Evolutionary conservation across 30 jellyfish, hydroid and myxozoan genomes (phyloP).

Genomic region (Cassiopea xamachana): DNA sequence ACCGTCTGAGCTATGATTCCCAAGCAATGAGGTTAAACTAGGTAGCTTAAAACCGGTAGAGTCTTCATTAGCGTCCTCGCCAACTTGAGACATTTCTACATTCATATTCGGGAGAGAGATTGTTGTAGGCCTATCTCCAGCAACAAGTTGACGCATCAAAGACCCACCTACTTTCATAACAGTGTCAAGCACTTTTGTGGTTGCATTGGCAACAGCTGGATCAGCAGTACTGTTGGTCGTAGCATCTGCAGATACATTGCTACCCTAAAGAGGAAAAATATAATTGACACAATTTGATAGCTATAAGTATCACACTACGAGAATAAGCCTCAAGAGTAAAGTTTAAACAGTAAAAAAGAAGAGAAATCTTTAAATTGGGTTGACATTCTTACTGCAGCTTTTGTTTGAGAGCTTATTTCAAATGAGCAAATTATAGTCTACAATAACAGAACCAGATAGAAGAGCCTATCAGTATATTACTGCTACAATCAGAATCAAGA

Average conservation of each 20-base stretch:
- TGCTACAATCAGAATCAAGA: too few relatives aligned
- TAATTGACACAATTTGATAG: background rate
- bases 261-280: constrained; percentile 28
- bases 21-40: constrained; percentile 50
- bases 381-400: too few relatives aligned
- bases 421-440: too few relatives aligned
- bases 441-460: too few relatives aligned
- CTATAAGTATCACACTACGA: background rate
- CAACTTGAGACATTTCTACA: constrained; percentile 91
- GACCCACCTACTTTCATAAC: constrained; percentile 92
- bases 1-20: constrained; percentile 72
- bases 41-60: constrained; percentile 92
- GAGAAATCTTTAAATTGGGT: too few relatives aligned
- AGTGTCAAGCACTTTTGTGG: constrained; percentile 78
- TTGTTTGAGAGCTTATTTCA: too few relatives aligned
- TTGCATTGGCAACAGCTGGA: constrained; percentile 59
- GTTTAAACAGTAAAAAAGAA: too few relatives aligned
- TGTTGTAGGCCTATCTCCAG: constrained; percentile 86
- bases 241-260: constrained; percentile 41
- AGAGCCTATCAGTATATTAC: too few relatives aligned
- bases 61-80: constrained; percentile 88
- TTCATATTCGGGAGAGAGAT: constrained; percentile 72
- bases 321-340: too few relatives aligned
- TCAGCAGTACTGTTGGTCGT: constrained; percentile 55
- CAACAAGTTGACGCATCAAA: constrained; percentile 90